A percentile compares a stretch with the other conserved stretches of the same genome.
Evolutionary conservation across 2,113 vertebrate species (phyloP).

Genomic region (Crotalus horridus): DNA sequence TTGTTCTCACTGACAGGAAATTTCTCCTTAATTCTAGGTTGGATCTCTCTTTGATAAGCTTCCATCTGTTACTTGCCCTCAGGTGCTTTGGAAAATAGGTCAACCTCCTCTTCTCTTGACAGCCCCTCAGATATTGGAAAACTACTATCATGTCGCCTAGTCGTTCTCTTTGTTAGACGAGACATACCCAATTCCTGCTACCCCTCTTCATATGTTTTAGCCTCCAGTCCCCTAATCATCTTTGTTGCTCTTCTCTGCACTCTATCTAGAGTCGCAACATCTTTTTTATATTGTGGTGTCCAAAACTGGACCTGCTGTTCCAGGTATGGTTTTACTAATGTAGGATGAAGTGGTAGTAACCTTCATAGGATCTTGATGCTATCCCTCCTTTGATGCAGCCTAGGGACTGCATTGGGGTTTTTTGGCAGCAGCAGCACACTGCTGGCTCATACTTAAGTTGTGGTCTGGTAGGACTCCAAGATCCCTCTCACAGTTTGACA

Average conservation of each 20-base stretch:
- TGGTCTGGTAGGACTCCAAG: background rate
- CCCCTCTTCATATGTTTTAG: background rate
- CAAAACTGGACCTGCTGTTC: background rate
- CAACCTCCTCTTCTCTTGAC: background rate
- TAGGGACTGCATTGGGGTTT: background rate
- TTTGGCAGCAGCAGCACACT: background rate
- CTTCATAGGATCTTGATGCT: background rate
- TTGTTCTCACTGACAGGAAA: background rate
- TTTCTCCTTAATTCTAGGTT: background rate
- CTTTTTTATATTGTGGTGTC: background rate
- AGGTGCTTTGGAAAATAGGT: background rate
- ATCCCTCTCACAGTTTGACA: background rate
- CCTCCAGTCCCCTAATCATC: background rate
- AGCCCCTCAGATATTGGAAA: background rate
- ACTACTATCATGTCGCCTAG: background rate
- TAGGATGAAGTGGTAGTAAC: background rate
- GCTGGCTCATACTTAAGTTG: background rate
- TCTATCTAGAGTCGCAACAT: background rate
- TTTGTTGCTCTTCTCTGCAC: background rate
- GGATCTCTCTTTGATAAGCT: background rate
- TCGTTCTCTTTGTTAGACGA: background rate
- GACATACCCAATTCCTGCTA: background rate
- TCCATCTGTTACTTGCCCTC: background rate
- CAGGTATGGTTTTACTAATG: background rate
- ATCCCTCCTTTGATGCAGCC: background rate